Conservation (phyloP, 2,888 invertebrate genomes). For the Blastobasis lacticolella region DNA sequence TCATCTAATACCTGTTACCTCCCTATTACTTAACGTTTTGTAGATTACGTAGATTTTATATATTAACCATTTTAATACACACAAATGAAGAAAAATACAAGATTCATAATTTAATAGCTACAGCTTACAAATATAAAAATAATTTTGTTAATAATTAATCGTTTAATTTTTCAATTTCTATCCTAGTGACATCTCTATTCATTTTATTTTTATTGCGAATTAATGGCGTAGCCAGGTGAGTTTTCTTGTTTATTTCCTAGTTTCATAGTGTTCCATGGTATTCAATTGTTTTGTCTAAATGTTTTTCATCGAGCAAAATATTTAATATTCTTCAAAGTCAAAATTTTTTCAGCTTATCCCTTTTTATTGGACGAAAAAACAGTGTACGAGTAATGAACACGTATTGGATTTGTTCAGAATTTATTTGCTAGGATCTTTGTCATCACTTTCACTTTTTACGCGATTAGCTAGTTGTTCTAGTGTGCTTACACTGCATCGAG, state of each 20-base stretch:
- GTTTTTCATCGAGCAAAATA: conserved; percentile 67
- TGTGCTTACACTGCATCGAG: conserved; percentile 43
- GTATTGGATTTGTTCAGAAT: conserved; percentile 72
- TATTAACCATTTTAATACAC: too few relatives aligned
- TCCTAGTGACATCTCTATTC: conserved; percentile 21
- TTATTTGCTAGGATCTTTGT: conserved; percentile 71
- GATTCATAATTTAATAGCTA: too few relatives aligned
- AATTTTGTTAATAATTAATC: too few relatives aligned
- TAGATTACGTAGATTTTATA: too few relatives aligned
- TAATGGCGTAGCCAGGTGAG: conserved; percentile 75
- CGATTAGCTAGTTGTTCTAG: conserved; percentile 59
- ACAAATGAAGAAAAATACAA: too few relatives aligned
- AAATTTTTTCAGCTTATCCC: conserved; percentile 64
- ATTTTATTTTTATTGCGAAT: conserved; percentile 73
- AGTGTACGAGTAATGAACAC: conserved; percentile 71
- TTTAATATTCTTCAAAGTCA: conserved; percentile 61
- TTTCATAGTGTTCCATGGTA: conserved; percentile 64
- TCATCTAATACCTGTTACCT: too few relatives aligned
- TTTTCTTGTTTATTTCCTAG: conserved; percentile 70
- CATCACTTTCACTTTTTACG: conserved; percentile 73
- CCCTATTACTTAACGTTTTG: too few relatives aligned
- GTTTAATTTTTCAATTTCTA: conserved; percentile 4
- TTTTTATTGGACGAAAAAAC: conserved; percentile 62
- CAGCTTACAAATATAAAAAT: too few relatives aligned
- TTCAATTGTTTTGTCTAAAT: conserved; percentile 72